Evolutionary conservation across 2,888 invertebrate genomes (phyloP).

Genomic region (Girardia tigrina): DNA sequence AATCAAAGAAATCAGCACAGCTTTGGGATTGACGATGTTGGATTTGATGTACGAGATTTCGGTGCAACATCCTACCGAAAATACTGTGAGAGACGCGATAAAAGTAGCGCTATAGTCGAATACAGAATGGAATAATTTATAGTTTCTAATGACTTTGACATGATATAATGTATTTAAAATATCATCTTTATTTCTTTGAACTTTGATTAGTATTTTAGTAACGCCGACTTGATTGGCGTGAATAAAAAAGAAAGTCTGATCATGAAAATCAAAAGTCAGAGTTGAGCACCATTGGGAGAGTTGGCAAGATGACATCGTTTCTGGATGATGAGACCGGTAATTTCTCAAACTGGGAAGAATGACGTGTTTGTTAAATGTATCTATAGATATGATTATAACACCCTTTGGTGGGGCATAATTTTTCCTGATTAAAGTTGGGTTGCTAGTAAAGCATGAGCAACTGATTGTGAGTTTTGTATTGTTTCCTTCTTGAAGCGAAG

Average conservation of each 20-base stretch:
- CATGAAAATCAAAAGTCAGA: not conserved
- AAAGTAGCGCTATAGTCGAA: slow-evolving; percentile 45
- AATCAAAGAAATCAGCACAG: slow-evolving; percentile 44
- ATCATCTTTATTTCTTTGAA: slow-evolving; percentile 19
- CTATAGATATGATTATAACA: not conserved
- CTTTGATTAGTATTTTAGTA: slow-evolving; percentile 17
- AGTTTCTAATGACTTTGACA: slow-evolving; percentile 40
- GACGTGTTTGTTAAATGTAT: slow-evolving; percentile 24
- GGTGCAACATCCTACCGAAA: slow-evolving; percentile 47
- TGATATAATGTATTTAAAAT: not conserved
- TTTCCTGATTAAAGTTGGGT: not conserved
- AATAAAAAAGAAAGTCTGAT: slow-evolving; percentile 27
- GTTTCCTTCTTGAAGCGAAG: slow-evolving; percentile 7
- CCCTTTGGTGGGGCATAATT: not conserved
- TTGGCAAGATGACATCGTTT: not conserved
- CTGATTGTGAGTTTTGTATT: slow-evolving; percentile 13
- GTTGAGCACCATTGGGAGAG: not conserved
- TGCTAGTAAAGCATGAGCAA: slow-evolving; percentile 15
- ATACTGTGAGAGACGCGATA: slow-evolving; percentile 45
- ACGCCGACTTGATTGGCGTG: slow-evolving; percentile 36
- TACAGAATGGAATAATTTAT: slow-evolving; percentile 43
- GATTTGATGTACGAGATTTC: slow-evolving; percentile 43
- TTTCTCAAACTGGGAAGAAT: not conserved
- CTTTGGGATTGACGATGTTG: slow-evolving; percentile 43
- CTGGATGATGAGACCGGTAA: slow-evolving; percentile 2